Evolutionary conservation across 2,797 vertebrate genomes (phyloP), one percentile per base, ranked within the genome.

Genomic region (Amazona ochrocephala): DNA sequence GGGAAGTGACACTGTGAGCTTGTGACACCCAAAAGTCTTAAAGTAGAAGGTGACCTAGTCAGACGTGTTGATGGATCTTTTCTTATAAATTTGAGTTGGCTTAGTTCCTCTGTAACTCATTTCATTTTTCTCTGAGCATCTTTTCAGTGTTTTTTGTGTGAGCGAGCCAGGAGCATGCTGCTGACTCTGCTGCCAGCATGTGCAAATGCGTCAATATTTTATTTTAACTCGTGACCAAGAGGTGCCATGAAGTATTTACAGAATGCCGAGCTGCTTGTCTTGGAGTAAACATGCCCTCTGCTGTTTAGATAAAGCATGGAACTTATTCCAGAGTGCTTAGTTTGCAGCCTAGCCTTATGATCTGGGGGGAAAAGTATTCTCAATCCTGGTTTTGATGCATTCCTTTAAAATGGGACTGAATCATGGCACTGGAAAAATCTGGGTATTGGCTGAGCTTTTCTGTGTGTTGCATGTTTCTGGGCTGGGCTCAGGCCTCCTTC

Each of bases 201-300:
- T 76, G 47, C 51, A 86, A 93, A 61, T 42, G 17, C 8, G 0
- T 54, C 70, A 66, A 8, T 56, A 67, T 74, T 82, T 85, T 73
- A n/a, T 94, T 94, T 72, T 85, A 95, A 75, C 30, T 45, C 7
- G n/a, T 60, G 78, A 80, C 73, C 29, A 64, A 85, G 74, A 48
- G 64, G 10, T 74, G 80, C 65, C 10, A 22, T 42, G 15, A 37
- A 87, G 42, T 65, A 54, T 93, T 91, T 84, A 45, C 41, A 71
- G 51, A 92, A 67, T 10, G 37, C 58, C 48, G 58, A 91, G 67
- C 50, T 34, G 16, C 50, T 42, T 34, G 27, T 51, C 73, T 72
- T 70, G 60, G 89, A 93, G 92, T 83, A 95, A 90, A 86, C 48
- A 44, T 91, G 97, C 97, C 97, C 96, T 96, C 98, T 98, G 27